Base-by-base conservation (phyloP, 2,113 vertebrate genomes). In the Lontra canadensis region DNA sequence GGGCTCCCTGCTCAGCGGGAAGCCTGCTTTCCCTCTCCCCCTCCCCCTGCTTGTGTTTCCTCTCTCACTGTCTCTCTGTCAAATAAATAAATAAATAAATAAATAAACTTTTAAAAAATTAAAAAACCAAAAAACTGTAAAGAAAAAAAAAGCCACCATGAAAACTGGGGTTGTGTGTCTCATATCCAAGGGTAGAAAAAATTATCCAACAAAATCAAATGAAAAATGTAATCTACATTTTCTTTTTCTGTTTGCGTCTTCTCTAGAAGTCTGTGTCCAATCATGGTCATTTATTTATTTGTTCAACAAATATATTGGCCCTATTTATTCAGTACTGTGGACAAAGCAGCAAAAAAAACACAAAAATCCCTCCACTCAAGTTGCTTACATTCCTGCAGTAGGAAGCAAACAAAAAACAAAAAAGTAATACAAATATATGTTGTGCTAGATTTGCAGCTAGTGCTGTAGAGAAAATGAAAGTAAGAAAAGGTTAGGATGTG, bases 171-270 rank as follows among this genome's bases (percentile, higher is more conserved):
- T 7, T 57, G 20, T 57, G 20, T 57, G 31, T 44, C 59, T 42
- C 42, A 49, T 57, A 63, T 10, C 47, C 52, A 95, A 61, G n/a
- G 31, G 55, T 92, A 89, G 42, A 96, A 97, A 49, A 86, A 73
- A 87, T 71, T 17, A 85, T 14, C 42, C 49, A 80, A 78, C 81
- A 93, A 87, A 73, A n/a, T 6, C 57, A 94, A 86, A 86, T 31
- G 7, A 89, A 83, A 87, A 91, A 47, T 6, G 3, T 39, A 76
- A 81, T 47, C 31, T 31, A 73, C 67, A 34, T 71, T 63, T 67
- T 95, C 47, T 87, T 49, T 86, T 86, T 71, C 59, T 57, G 3
- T 57, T 36, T 67, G 12, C 25, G 11, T 34, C 84, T 94, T 93
- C 78, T 79, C 90, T 85, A n/a, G 20, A 91, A 85, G 34, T 39